These are phyloP conservation scores for Apolygus lucorum DNA, from an alignment of 1,140 invertebrate genomes.

Conservation along the genomic window DNA sequence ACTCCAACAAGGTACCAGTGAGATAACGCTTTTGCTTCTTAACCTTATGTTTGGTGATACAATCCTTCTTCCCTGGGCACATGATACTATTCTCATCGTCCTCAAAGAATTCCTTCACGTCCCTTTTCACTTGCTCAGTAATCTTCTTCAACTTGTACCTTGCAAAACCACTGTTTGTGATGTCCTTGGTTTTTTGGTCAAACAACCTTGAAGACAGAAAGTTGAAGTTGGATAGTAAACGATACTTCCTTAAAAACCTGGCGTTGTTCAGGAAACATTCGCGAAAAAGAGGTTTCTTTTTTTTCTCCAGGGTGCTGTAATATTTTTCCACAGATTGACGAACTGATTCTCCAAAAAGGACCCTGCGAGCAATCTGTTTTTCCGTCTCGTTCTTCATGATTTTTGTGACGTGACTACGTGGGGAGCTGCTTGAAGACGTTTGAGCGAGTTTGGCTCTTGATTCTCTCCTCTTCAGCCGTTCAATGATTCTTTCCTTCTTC, in stretches of 20 bases:
- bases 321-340: too few species aligned
- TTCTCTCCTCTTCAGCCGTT: too few species aligned
- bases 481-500: too few species aligned
- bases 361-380: too few species aligned
- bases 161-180: neutral
- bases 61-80: neutral
- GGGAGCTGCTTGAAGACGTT: too few species aligned
- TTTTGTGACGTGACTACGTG: too few species aligned
- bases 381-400: too few species aligned
- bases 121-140: neutral
- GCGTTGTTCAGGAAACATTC: too few species aligned
- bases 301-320: too few species aligned
- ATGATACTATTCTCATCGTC: neutral
- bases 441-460: too few species aligned
- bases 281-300: too few species aligned
- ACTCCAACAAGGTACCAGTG: neutral
- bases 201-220: neutral
- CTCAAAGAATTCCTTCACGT: neutral
- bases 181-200: neutral
- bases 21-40: neutral
- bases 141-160: neutral
- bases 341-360: too few species aligned
- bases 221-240: neutral
- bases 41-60: neutral
- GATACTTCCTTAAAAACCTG: neutral